phyloP scores from a whole-genome alignment of 2,113 vertebrate genomes.

The Delphinapterus leucas region DNA sequence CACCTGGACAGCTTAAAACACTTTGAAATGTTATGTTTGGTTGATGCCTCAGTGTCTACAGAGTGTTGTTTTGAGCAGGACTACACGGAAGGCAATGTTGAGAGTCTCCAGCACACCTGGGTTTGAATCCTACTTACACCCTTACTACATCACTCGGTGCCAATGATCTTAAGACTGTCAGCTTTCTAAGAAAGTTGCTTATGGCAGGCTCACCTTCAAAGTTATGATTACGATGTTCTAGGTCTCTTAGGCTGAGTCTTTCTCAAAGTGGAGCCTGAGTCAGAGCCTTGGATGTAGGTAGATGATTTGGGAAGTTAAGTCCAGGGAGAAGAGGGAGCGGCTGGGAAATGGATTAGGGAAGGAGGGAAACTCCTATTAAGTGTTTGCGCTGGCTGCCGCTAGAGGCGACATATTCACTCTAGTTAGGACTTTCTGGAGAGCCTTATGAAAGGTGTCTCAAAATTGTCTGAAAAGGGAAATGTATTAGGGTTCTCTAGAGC shows the following conservation, averaged over 20 bases:
- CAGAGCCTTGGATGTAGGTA: background rate
- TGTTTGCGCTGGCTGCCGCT: background rate
- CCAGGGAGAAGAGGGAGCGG: background rate
- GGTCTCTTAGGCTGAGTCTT: background rate
- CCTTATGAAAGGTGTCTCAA: background rate
- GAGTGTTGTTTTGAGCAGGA: background rate
- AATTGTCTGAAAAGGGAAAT: background rate
- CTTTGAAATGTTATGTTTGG: background rate
- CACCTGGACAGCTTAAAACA: background rate
- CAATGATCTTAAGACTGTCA: background rate
- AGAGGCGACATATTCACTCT: background rate
- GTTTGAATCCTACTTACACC: background rate
- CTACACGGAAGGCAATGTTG: background rate
- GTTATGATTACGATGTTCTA: background rate
- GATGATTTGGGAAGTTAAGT: background rate
- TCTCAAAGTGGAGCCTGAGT: background rate
- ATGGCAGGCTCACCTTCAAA: background rate
- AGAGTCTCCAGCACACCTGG: background rate
- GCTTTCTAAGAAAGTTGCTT: background rate
- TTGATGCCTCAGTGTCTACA: background rate
- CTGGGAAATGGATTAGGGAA: background rate
- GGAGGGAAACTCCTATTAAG: background rate
- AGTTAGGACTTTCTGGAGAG: background rate
- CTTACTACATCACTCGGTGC: background rate
- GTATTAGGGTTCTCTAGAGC: background rate